A percentile compares a stretch with the other conserved stretches of the same genome.
phyloP scores from a whole-genome alignment of 2,888 invertebrate genomes.

The Mythimna pallens region DNA sequence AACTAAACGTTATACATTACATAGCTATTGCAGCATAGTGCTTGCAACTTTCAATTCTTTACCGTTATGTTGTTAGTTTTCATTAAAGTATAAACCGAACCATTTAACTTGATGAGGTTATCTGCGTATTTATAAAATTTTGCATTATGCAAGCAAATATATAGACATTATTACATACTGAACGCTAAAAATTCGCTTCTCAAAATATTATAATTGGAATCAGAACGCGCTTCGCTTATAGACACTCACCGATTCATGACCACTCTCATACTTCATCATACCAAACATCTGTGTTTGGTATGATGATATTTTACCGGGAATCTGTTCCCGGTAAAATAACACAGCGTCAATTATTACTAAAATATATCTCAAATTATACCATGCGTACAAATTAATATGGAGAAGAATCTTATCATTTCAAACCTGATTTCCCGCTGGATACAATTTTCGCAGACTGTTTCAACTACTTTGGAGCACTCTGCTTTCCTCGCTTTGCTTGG shows the following conservation, averaged over 20 bases:
- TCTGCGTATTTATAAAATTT: conserved; percentile 44
- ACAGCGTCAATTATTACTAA: conserved; percentile 49
- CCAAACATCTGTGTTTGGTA: no score
- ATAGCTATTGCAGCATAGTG: conserved; percentile 7
- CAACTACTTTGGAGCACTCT: conserved; percentile 71
- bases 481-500: conserved; percentile 80
- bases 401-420: conserved; percentile 76
- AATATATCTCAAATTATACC: conserved; percentile 63
- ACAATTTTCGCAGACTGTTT: conserved; percentile 78
- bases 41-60: not conserved
- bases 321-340: conserved; percentile 47
- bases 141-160: conserved; percentile 56
- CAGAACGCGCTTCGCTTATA: conserved; percentile 61
- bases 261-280: conserved; percentile 48
- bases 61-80: conserved; percentile 23
- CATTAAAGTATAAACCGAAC: conserved; percentile 19
- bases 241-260: conserved; percentile 63
- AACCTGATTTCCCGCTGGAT: conserved; percentile 81
- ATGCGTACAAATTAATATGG: conserved; percentile 73
- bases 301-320: no score
- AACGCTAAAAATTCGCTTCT: conserved; percentile 68
- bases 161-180: conserved; percentile 52
- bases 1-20: conserved; percentile 4
- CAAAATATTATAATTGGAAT: conserved; percentile 56
- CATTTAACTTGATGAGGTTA: conserved; percentile 7